Conservation (phyloP, 2,888 invertebrate genomes). For the Drosophila helvetica region DNA sequence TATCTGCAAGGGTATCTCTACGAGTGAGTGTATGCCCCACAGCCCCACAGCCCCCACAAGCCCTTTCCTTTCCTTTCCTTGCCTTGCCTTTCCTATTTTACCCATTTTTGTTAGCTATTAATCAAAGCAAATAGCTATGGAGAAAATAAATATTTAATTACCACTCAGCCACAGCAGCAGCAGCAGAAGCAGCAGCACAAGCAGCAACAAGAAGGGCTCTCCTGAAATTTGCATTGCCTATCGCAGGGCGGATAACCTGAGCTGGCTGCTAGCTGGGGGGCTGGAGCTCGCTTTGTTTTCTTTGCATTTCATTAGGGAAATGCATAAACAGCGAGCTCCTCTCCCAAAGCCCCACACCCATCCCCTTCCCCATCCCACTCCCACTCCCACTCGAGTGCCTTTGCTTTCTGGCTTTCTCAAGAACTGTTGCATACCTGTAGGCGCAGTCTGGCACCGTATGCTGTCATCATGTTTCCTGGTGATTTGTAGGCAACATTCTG, state of each 20-base stretch:
- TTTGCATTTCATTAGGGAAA: slow-evolving; percentile 71
- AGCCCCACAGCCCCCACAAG: no score
- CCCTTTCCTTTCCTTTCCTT: neutral
- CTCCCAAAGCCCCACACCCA: neutral
- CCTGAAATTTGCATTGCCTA: slow-evolving; percentile 50
- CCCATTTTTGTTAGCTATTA: slow-evolving; percentile 60
- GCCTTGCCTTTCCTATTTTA: neutral
- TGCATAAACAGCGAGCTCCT: slow-evolving; percentile 55
- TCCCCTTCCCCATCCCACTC: neutral
- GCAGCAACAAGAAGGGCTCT: slow-evolving; percentile 28
- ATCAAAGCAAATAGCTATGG: slow-evolving; percentile 65
- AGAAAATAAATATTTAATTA: slow-evolving; percentile 70
- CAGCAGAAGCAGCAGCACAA: slow-evolving; percentile 20
- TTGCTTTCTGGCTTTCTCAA: slow-evolving; percentile 20
- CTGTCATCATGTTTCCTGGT: slow-evolving; percentile 28
- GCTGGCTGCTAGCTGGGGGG: slow-evolving; percentile 15
- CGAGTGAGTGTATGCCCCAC: no score
- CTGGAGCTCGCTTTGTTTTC: slow-evolving; percentile 37
- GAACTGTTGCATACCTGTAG: slow-evolving; percentile 44
- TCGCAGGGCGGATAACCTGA: slow-evolving; percentile 23
- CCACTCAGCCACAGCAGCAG: slow-evolving; percentile 51
- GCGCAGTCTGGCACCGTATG: slow-evolving; percentile 8
- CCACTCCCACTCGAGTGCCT: neutral
- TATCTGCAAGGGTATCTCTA: neutral
- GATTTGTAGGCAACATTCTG: slow-evolving; percentile 17